These are phyloP conservation scores for Nephotettix cincticeps DNA, from an alignment of 1,140 invertebrate species.

Conservation along the genomic window DNA sequence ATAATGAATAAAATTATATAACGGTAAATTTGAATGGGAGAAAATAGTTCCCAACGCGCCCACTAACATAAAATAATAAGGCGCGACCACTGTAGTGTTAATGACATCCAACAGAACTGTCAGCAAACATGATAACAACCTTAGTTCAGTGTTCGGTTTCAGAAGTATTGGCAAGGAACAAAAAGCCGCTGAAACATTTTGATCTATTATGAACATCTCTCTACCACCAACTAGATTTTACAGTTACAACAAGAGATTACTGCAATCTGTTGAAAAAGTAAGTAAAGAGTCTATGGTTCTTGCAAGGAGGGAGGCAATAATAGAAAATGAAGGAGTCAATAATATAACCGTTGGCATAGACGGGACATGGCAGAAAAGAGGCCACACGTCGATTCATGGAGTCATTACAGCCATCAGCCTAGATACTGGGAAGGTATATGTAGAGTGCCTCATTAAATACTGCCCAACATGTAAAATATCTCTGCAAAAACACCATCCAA, in stretches of 20 bases:
- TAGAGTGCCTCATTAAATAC: not conserved
- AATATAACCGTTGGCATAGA: constrained; percentile 22
- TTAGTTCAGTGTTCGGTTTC: not conserved
- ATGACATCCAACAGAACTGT: not conserved
- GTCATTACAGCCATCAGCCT: not conserved
- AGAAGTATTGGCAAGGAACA: not conserved
- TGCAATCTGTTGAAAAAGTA: not conserved
- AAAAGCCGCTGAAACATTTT: not conserved
- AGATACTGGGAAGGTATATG: not conserved
- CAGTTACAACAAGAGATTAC: not conserved
- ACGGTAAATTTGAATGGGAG: no score
- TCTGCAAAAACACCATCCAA: not conserved
- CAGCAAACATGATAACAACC: not conserved
- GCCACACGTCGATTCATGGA: constrained; percentile 16
- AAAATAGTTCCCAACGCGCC: no score
- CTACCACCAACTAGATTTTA: not conserved
- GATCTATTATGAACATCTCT: not conserved
- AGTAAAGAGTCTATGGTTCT: not conserved
- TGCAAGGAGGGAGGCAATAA: constrained; percentile 20
- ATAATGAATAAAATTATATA: no score
- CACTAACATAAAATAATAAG: no score
- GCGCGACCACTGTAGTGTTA: no score
- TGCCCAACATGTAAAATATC: constrained; percentile 2
- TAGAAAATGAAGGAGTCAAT: constrained; percentile 11
- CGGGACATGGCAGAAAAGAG: constrained; percentile 29